Evolutionary conservation across 2,797 vertebrate genomes (phyloP), one percentile per base, ranked within the genome.

Genomic region (Delichon dasypus): DNA sequence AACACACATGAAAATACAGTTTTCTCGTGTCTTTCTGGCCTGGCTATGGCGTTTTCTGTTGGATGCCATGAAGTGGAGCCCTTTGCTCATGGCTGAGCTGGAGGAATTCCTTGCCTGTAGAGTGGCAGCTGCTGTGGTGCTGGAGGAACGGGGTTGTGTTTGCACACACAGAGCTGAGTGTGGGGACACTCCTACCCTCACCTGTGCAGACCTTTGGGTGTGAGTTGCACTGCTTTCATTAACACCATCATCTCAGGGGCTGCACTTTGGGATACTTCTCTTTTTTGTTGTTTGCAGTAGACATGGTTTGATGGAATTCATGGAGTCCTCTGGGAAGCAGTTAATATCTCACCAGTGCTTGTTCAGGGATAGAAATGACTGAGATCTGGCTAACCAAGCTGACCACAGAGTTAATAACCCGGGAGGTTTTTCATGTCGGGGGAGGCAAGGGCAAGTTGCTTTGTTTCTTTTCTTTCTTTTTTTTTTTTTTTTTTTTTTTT

Each of bases 131-230:
- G 66, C n/a, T 0, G 21, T 7, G 3, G 25, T 23, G n/a, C 5
- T 1, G 13, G 21, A 57, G 62, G 57, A 66, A 13, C 3, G 2
- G 50, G 13, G 3, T 16, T 7, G 2, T 4, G 22, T 75, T 50
- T 23, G 61, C 30, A 13, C 0, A 1, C 4, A 0, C 30, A 11
- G 57, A 48, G 51, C 58, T 65, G 79, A 65, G 45, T 3, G 1
- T 53, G 30, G 30, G 73, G 53, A 47, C 58, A 5, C n/a, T 62
- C 25, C 32, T 40, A 0, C 45, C 15, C 38, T 57, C 57, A 51
- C 50, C 58, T 65, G 25, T 82, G 45, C n/a, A 38, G 36, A 30
- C 72, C 45, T 2, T 19, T 36, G 18, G 53, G 4, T 55, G 21
- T 42, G 42, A 55, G 19, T 61, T 0, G 3, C 27, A 7, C n/a